phyloP scores from a whole-genome alignment of 2,888 invertebrate genomes.

The Oligia strigilis region DNA sequence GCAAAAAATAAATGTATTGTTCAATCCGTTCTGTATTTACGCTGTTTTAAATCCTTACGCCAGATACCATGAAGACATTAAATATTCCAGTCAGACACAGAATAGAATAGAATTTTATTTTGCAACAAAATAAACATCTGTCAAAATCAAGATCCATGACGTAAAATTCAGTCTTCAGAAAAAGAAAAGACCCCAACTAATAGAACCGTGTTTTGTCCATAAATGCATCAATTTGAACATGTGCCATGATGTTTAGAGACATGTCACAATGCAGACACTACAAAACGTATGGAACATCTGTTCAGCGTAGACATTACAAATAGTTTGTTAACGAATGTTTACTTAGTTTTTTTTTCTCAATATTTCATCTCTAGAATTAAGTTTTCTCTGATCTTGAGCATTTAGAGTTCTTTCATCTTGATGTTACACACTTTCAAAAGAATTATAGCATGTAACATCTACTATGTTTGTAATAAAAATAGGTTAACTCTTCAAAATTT shows the following conservation, averaged over 20 bases:
- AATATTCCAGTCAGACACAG: constrained; percentile 25
- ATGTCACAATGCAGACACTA: constrained; percentile 59
- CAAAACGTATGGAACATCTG: constrained; percentile 57
- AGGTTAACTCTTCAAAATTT: not conserved
- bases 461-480: constrained; percentile 7
- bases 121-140: constrained; percentile 45
- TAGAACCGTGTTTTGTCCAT: constrained; percentile 43
- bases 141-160: constrained; percentile 43
- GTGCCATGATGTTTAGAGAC: constrained; percentile 61
- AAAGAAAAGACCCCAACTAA: constrained; percentile 30
- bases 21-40: not conserved
- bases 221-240: constrained; percentile 65
- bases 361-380: constrained; percentile 17
- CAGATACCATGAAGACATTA: constrained; percentile 1
- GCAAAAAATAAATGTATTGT: not conserved
- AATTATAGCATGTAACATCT: not conserved
- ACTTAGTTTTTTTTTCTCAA: constrained; percentile 19
- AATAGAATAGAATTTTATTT: too few relatives aligned
- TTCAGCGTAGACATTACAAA: constrained; percentile 50
- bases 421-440: not conserved
- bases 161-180: constrained; percentile 34
- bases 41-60: not conserved
- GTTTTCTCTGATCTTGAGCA: constrained; percentile 12
- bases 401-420: constrained; percentile 23
- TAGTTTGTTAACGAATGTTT: constrained; percentile 21